Conservation (phyloP, 2,888 invertebrate species). For the Clitarchus hookeri region DNA sequence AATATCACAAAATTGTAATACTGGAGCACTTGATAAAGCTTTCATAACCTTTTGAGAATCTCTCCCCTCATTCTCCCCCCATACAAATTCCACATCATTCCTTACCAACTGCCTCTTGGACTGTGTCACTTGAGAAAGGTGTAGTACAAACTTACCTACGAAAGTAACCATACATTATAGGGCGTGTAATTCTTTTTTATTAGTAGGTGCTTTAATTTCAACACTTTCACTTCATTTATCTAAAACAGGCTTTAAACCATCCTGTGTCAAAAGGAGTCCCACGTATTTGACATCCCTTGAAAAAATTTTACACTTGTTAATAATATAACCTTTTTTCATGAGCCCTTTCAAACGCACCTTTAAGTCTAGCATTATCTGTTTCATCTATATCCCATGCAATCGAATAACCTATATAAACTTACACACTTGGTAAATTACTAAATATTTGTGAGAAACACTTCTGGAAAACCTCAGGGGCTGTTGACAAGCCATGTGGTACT, state of each 20-base stretch:
- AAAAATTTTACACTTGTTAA: slow-evolving; percentile 37
- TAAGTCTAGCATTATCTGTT: slow-evolving; percentile 17
- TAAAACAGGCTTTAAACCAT: slow-evolving; percentile 29
- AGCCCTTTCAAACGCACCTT: slow-evolving; percentile 27
- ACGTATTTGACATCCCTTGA: slow-evolving; percentile 26
- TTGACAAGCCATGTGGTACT: not conserved
- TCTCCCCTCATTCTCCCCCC: not conserved
- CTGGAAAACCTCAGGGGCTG: slow-evolving; percentile 25
- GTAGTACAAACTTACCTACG: slow-evolving; percentile 35
- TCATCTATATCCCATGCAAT: slow-evolving; percentile 24
- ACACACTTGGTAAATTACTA: not conserved
- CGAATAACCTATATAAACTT: slow-evolving; percentile 44
- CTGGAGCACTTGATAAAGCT: slow-evolving; percentile 20
- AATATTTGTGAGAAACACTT: slow-evolving; percentile 1
- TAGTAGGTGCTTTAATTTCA: not conserved
- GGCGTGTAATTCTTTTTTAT: not conserved
- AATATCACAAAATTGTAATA: slow-evolving; percentile 30
- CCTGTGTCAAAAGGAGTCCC: slow-evolving; percentile 16
- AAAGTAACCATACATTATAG: not conserved
- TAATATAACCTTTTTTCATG: not conserved
- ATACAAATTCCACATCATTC: slow-evolving; percentile 11
- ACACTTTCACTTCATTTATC: slow-evolving; percentile 11
- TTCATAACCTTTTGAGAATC: not conserved
- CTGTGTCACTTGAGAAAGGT: slow-evolving; percentile 31
- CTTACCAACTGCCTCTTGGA: slow-evolving; percentile 27